These are phyloP conservation scores for Erynnis tages DNA, from an alignment of 2,888 invertebrate genomes.

Conservation along the genomic window DNA sequence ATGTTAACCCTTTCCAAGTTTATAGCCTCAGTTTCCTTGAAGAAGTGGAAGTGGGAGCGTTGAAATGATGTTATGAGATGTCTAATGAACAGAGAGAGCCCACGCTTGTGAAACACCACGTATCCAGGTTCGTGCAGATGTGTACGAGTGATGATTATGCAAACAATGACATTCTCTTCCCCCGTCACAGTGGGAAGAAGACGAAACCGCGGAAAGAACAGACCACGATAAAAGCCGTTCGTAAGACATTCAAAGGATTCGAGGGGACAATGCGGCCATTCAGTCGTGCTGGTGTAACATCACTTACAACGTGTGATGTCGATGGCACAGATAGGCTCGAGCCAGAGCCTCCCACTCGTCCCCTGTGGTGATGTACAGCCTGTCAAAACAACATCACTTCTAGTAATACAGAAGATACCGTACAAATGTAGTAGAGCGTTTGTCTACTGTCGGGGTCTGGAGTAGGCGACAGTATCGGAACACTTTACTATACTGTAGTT, in stretches of 20 bases:
- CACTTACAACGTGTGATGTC: slow-evolving; percentile 86
- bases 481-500: slow-evolving; percentile 3
- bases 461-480: not conserved
- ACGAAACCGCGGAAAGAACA: slow-evolving; percentile 62
- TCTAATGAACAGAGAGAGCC: slow-evolving; percentile 56
- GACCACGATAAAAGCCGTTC: slow-evolving; percentile 69
- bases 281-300: slow-evolving; percentile 57
- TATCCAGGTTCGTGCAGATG: slow-evolving; percentile 67
- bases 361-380: slow-evolving; percentile 83
- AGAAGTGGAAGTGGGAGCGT: slow-evolving; percentile 52
- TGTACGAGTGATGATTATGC: slow-evolving; percentile 53
- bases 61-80: slow-evolving; percentile 57
- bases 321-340: slow-evolving; percentile 93
- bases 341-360: slow-evolving; percentile 85
- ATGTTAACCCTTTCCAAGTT: slow-evolving; percentile 50
- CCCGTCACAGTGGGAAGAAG: slow-evolving; percentile 67
- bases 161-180: slow-evolving; percentile 62
- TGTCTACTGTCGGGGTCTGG: slow-evolving; percentile 1
- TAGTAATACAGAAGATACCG: slow-evolving; percentile 38
- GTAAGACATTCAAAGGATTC: slow-evolving; percentile 61
- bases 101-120: slow-evolving; percentile 48
- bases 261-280: slow-evolving; percentile 56
- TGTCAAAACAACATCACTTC: slow-evolving; percentile 74
- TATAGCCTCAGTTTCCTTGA: slow-evolving; percentile 43
- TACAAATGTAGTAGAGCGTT: not conserved